Evolutionary conservation across 2,888 invertebrate species (phyloP).

Genomic region (Geophilus truncorum): DNA sequence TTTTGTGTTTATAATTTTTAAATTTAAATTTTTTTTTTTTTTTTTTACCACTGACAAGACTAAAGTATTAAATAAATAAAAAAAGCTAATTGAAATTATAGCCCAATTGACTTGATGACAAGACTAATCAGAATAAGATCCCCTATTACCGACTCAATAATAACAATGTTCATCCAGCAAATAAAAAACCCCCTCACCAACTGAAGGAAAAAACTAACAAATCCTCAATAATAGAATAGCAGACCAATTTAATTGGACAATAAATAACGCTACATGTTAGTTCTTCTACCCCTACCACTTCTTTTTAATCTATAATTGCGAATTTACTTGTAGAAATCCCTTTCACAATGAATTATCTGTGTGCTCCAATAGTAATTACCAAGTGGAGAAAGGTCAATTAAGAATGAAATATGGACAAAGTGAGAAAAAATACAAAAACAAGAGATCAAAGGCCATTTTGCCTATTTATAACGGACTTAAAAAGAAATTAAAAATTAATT

Average conservation of each 20-base stretch:
- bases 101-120: background rate
- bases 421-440: background rate
- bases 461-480: slow-evolving; percentile 14
- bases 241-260: slow-evolving; percentile 19
- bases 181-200: background rate
- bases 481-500: slow-evolving; percentile 21
- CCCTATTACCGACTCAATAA: background rate
- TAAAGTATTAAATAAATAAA: too few species aligned
- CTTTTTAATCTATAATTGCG: slow-evolving; percentile 3
- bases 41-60: too few species aligned
- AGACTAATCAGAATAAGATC: background rate
- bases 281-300: background rate
- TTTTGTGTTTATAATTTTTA: too few species aligned
- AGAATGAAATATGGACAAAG: slow-evolving; percentile 6
- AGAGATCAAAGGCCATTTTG: background rate
- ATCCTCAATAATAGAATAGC: background rate
- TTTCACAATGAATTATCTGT: slow-evolving; percentile 21
- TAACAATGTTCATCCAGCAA: background rate
- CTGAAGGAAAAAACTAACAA: background rate
- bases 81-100: background rate
- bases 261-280: slow-evolving; percentile 6
- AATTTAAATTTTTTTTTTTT: too few species aligned
- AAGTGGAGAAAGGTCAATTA: slow-evolving; percentile 24
- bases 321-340: slow-evolving; percentile 21
- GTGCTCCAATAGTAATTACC: slow-evolving; percentile 18